Evolutionary conservation across 2,797 vertebrate genomes (phyloP).

Genomic region (Thamnophis elegans): DNA sequence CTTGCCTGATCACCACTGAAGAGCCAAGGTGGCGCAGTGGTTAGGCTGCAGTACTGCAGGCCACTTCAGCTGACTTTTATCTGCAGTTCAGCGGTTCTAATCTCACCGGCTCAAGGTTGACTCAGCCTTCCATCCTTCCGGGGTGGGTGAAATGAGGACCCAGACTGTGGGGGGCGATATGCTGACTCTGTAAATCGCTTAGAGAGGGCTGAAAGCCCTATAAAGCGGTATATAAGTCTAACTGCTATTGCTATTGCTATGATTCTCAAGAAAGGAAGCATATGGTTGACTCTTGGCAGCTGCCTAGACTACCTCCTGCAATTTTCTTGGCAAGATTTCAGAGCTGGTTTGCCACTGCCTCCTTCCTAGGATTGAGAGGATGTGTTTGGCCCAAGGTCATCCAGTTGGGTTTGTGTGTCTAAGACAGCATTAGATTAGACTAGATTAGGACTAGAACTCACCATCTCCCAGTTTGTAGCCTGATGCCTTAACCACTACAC

Average conservation of each 20-base stretch:
- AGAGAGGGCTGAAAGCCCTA: too few relatives aligned
- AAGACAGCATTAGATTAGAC: background rate
- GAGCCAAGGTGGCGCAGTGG: too few relatives aligned
- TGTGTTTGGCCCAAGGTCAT: background rate
- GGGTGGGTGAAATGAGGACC: too few relatives aligned
- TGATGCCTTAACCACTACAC: background rate
- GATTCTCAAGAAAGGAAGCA: background rate
- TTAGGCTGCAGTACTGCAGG: too few relatives aligned
- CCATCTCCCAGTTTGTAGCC: background rate
- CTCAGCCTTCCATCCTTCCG: too few relatives aligned
- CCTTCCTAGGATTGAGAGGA: background rate
- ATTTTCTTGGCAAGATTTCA: background rate
- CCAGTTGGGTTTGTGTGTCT: background rate
- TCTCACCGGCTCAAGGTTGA: too few relatives aligned
- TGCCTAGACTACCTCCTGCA: background rate
- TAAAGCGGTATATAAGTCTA: too few relatives aligned
- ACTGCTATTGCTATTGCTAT: too few relatives aligned
- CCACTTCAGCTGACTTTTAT: too few relatives aligned
- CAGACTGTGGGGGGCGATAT: too few relatives aligned
- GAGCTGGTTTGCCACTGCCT: background rate
- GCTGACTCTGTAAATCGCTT: too few relatives aligned
- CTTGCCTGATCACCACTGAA: conserved; percentile 21
- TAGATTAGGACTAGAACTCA: background rate
- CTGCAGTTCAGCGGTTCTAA: too few relatives aligned
- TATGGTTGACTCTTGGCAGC: background rate